These are phyloP conservation scores for Rhineura floridana DNA, from an alignment of 2,113 vertebrate species.

Conservation along the genomic window DNA sequence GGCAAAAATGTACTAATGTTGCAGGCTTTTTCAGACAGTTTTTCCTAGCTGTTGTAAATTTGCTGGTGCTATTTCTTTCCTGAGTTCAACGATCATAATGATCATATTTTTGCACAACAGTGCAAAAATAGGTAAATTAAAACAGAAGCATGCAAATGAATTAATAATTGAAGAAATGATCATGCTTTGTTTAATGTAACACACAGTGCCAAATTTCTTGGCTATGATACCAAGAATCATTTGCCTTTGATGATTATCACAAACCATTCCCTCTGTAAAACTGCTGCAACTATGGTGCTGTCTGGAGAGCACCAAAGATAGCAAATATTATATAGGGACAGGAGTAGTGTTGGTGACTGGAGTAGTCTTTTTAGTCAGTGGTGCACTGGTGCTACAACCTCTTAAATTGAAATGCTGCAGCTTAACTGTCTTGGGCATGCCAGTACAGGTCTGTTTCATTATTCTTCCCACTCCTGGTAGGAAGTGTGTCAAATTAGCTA, in stretches of 20 bases:
- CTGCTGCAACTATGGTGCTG: neutral
- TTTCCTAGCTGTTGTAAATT: neutral
- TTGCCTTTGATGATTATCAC: neutral
- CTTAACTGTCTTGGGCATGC: neutral
- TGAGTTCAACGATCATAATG: no score
- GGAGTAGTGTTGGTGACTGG: no score
- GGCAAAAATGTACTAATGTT: neutral
- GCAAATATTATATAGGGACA: neutral
- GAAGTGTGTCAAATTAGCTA: conserved; percentile 14
- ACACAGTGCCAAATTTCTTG: neutral
- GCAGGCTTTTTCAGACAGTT: neutral
- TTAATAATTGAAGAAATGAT: no score
- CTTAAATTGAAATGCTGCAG: neutral
- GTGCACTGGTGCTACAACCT: neutral
- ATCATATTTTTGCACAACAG: no score
- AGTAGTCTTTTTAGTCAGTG: neutral
- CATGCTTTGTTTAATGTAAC: neutral
- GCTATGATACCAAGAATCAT: neutral
- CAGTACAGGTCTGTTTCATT: neutral
- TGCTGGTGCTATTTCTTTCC: neutral
- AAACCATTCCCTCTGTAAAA: neutral
- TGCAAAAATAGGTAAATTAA: no score
- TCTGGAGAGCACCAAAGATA: neutral
- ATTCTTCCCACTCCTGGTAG: neutral
- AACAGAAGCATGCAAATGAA: neutral